Conservation (phyloP, 2,888 invertebrate species). For the Zaprionus bogoriensis region DNA sequence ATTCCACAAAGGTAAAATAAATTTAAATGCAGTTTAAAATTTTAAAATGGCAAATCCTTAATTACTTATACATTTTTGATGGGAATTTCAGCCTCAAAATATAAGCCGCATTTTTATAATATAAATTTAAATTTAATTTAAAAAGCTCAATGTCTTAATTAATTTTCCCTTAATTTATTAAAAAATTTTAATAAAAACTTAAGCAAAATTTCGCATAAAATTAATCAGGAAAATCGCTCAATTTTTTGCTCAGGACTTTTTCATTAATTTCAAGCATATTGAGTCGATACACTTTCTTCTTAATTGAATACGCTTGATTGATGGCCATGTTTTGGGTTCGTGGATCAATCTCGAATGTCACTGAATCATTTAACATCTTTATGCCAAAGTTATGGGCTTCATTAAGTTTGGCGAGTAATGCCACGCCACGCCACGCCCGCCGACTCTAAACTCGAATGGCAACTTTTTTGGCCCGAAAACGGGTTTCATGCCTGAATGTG, state of each 20-base stretch:
- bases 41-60: too few species aligned
- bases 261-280: background rate
- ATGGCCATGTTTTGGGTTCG: conserved; percentile 4
- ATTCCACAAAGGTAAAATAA: too few species aligned
- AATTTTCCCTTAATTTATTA: too few species aligned
- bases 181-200: too few species aligned
- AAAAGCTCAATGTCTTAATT: too few species aligned
- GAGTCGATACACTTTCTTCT: background rate
- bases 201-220: too few species aligned
- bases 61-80: too few species aligned
- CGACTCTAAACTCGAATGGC: background rate
- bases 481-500: conserved; percentile 14
- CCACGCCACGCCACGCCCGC: conserved; percentile 3
- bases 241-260: background rate
- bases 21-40: too few species aligned
- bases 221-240: too few species aligned
- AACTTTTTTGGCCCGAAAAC: conserved; percentile 10
- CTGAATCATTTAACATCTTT: conserved; percentile 17
- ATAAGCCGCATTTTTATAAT: too few species aligned
- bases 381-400: conserved; percentile 18
- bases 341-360: conserved; percentile 4
- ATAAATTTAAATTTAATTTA: too few species aligned
- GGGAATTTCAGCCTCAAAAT: too few species aligned
- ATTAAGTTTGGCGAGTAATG: conserved; percentile 14
- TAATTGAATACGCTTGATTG: conserved; percentile 20